These are phyloP conservation scores for Epistrophe eligans DNA, from an alignment of 2,888 invertebrate genomes.

Conservation along the genomic window DNA sequence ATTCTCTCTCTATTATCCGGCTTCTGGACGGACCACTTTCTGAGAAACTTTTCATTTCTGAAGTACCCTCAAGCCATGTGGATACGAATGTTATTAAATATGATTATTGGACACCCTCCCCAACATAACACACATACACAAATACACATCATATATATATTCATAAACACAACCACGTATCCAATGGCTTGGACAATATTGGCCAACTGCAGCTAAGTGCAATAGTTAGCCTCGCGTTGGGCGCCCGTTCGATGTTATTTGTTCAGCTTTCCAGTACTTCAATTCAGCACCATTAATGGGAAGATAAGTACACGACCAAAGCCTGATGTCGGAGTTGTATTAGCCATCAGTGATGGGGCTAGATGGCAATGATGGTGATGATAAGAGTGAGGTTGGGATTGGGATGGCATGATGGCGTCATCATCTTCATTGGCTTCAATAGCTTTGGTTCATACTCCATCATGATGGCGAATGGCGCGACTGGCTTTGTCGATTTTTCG, in stretches of 20 bases:
- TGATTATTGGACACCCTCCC: conserved; percentile 64
- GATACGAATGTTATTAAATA: conserved; percentile 72
- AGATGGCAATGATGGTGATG: background rate
- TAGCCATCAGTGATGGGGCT: conserved; percentile 20
- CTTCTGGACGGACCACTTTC: conserved; percentile 41
- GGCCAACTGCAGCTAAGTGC: conserved; percentile 72
- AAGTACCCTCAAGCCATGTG: conserved; percentile 62
- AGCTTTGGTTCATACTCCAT: conserved; percentile 11
- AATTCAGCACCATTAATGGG: conserved; percentile 72
- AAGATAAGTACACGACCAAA: conserved; percentile 72
- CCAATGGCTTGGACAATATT: conserved; percentile 63
- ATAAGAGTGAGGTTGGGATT: background rate
- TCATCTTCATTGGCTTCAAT: conserved; percentile 63
- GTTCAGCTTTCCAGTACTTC: conserved; percentile 74
- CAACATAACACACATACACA: background rate
- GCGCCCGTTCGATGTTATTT: conserved; percentile 68
- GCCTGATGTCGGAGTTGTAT: conserved; percentile 49
- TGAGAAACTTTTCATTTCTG: conserved; percentile 60
- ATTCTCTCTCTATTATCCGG: background rate
- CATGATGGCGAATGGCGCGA: conserved; percentile 54
- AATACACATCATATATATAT: conserved; percentile 1
- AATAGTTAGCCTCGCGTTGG: conserved; percentile 60
- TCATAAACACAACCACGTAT: conserved; percentile 6
- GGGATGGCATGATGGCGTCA: conserved; percentile 55
- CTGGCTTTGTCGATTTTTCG: conserved; percentile 74